Evolutionary conservation across 1,140 invertebrate genomes (phyloP).

Genomic region (Mya arenaria): DNA sequence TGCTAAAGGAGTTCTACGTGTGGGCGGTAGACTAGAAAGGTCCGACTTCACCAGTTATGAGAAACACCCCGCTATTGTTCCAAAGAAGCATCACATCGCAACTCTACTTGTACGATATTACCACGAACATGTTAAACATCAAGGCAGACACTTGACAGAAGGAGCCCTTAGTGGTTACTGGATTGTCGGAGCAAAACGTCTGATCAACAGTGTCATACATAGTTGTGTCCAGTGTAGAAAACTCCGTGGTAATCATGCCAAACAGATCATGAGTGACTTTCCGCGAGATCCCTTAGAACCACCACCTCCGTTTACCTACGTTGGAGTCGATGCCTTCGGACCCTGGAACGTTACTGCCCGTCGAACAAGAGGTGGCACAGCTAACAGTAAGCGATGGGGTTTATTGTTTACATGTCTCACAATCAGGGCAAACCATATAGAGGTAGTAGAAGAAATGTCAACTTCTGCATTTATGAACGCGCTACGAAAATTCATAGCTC

Average conservation of each 20-base stretch:
- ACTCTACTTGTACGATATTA: conserved; percentile 16
- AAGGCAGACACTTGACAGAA: conserved; percentile 44
- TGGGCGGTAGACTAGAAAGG: conserved; percentile 9
- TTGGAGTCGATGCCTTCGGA: conserved; percentile 30
- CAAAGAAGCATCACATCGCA: conserved; percentile 6
- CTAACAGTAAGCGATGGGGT: conserved; percentile 22
- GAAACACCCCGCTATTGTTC: conserved; percentile 11
- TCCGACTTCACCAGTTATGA: background rate
- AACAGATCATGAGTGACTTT: background rate
- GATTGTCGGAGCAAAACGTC: conserved; percentile 44
- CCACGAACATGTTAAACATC: conserved; percentile 44
- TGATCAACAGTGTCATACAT: background rate
- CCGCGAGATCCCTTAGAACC: background rate
- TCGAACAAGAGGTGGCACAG: conserved; percentile 6
- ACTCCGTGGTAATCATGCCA: background rate
- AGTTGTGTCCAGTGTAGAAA: conserved; percentile 23
- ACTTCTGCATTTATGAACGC: conserved; percentile 37
- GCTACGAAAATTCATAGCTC: background rate
- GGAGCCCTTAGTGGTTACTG: conserved; percentile 42
- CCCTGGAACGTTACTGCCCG: conserved; percentile 22
- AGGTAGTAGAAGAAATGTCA: conserved; percentile 21
- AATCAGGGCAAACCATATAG: conserved; percentile 27
- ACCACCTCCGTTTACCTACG: conserved; percentile 24
- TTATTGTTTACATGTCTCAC: conserved; percentile 33
- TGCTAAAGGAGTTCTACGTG: background rate